A percentile compares a stretch with the other conserved stretches of the same genome.
phyloP scores from a whole-genome alignment of 2,888 invertebrate species.

The Noctua janthina region DNA sequence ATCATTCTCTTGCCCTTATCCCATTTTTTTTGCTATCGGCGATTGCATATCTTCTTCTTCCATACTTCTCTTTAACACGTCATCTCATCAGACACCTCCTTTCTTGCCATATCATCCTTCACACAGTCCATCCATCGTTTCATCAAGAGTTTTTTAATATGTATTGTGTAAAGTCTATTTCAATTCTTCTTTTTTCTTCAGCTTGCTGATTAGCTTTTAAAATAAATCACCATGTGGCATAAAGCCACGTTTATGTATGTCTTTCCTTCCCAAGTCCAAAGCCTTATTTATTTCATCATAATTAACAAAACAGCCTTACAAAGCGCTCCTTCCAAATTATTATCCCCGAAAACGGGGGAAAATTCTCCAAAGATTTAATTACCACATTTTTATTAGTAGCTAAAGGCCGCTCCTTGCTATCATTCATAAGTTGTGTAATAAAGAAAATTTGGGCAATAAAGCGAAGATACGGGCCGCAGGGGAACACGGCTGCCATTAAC shows the following conservation, averaged over 20 bases:
- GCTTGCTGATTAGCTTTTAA: neutral
- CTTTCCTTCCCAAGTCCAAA: neutral
- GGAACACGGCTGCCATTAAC: conserved; percentile 72
- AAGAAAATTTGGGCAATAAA: conserved; percentile 81
- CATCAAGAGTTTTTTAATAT: neutral
- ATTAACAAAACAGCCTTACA: conserved; percentile 30
- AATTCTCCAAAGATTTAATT: conserved; percentile 73
- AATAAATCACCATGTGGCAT: neutral
- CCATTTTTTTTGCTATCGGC: no score
- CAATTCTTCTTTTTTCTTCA: neutral
- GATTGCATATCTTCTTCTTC: no score
- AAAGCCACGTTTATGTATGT: neutral
- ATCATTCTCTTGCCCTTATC: no score
- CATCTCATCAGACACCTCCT: no score
- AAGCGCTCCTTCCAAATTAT: conserved; percentile 51
- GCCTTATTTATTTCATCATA: conserved; percentile 11
- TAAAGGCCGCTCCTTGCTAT: conserved; percentile 55
- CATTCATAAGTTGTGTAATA: conserved; percentile 79
- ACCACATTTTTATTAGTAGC: conserved; percentile 69
- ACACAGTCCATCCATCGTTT: no score
- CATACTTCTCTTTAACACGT: no score
- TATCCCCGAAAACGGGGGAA: conserved; percentile 66
- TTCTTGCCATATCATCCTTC: no score
- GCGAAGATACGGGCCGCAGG: conserved; percentile 72
- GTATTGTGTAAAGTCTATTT: neutral